Evolutionary conservation across 2,113 vertebrate genomes (phyloP), one percentile per base, ranked within the genome.

Genomic region (Pterocles orientalis): DNA sequence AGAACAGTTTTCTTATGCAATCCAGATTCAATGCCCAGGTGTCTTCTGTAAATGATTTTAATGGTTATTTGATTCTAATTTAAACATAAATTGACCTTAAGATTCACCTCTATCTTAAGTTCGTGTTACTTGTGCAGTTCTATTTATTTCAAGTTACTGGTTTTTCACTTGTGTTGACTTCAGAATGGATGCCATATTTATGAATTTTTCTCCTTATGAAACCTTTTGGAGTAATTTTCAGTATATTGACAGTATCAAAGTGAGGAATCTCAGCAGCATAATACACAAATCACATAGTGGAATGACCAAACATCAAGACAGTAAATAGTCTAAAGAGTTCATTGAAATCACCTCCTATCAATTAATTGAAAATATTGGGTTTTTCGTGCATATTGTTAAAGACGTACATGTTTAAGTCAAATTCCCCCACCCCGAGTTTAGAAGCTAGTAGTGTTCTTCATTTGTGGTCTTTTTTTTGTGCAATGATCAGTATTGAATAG

Each of bases 61-160:
- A 86, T 97, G 66, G 54, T 95, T 94, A 92, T 97, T 96, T 97
- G 81, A 95, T 96, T 97, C 68, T 97, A 76, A 94, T 96, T 96
- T 96, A 97, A 97, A 94, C 92, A 95, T 95, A 94, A 97, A 92
- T 95, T 98, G 47, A 96, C 82, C 86, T 89, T 85, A 97, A 95
- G 82, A 94, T 91, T 95, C 87, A 92, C 41, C 58, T 8, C 3
- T 78, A 84, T 86, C 73, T 96, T 93, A 93, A 53, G 58, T 86
- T 45, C 6, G 8, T 45, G 25, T 92, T 92, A 79, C 54, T 93
- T 62, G 36, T 92, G 45, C 48, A 77, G 48, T 96, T 92, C 70
- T 95, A 75, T 95, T 97, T 91, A 89, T 96, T 97, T 96, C 76
- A 65, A 88, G 51, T 83, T 91, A 60, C 60, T 29, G n/a, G 1